Conservation (phyloP, 2,888 invertebrate species). For the Drosophila prostipennis region DNA sequence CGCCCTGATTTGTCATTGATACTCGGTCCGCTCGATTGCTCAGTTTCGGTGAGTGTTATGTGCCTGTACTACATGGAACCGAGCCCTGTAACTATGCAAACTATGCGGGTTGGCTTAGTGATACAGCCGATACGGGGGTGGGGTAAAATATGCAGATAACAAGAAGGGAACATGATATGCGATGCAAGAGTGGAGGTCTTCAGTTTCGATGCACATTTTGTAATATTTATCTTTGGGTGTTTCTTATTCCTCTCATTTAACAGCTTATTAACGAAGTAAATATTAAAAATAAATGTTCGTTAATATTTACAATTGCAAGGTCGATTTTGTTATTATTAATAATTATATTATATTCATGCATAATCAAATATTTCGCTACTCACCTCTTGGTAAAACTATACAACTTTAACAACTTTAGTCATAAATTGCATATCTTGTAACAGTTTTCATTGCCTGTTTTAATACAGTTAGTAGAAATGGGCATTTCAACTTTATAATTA, state of each 20-base stretch:
- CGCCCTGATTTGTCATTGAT: conserved; percentile 78
- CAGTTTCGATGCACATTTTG: not conserved
- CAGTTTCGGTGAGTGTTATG: conserved; percentile 31
- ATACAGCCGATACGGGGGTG: not conserved
- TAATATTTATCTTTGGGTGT: not conserved
- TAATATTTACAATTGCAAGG: no score
- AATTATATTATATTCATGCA: no score
- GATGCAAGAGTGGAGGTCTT: not conserved
- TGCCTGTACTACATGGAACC: conserved; percentile 10
- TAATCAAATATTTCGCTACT: no score
- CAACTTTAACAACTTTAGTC: no score
- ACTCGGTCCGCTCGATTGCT: conserved; percentile 40
- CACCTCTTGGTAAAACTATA: no score
- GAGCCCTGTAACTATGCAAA: conserved; percentile 7
- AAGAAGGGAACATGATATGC: conserved; percentile 13
- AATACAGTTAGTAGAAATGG: no score
- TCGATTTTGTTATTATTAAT: no score
- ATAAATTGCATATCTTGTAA: no score
- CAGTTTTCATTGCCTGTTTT: no score
- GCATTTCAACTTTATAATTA: not conserved
- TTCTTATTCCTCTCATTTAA: not conserved
- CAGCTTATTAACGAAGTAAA: no score
- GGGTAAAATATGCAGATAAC: conserved; percentile 20
- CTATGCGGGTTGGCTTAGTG: conserved; percentile 35
- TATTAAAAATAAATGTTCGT: no score